These are phyloP conservation scores for Rhorus exstirpatorius DNA, from an alignment of 2,888 invertebrate species.

Conservation along the genomic window DNA sequence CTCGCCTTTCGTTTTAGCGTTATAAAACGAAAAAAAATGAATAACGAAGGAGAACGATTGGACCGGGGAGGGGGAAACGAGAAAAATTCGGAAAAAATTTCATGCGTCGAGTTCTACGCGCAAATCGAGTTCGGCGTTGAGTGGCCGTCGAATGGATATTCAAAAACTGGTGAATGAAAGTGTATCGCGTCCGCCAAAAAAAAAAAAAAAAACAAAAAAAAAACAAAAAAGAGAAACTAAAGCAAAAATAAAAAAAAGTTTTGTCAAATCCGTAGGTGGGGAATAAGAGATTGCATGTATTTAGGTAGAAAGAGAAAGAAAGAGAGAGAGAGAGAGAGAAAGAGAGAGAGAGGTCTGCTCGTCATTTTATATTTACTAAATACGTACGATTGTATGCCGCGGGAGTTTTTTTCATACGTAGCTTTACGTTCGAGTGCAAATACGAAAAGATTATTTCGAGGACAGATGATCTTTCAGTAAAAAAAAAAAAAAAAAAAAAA, in stretches of 20 bases:
- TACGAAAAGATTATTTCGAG: conserved; percentile 57
- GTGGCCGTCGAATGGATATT: conserved; percentile 41
- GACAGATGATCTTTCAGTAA: conserved; percentile 47
- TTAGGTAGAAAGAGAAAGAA: conserved; percentile 9
- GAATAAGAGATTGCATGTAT: conserved; percentile 26
- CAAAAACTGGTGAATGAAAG: conserved; percentile 40
- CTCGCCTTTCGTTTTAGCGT: conserved; percentile 32
- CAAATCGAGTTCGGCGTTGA: conserved; percentile 31
- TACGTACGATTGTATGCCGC: conserved; percentile 71
- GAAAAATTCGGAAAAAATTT: conserved; percentile 44
- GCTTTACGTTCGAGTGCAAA: conserved; percentile 65
- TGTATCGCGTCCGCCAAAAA: conserved; percentile 42
- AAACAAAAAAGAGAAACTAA: neutral
- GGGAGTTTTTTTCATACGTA: conserved; percentile 75
- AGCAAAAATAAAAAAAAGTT: conserved; percentile 24
- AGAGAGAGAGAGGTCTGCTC: conserved; percentile 59
- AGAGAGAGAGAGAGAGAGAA: conserved; percentile 50
- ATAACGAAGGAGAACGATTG: neutral
- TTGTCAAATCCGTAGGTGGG: conserved; percentile 33
- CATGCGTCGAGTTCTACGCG: conserved; percentile 48
- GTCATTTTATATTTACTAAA: conserved; percentile 68
- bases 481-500: conserved; percentile 17
- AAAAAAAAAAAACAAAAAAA: neutral
- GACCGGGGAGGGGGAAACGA: neutral
- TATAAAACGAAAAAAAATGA: conserved; percentile 22